phyloP scores from a whole-genome alignment of 1,140 invertebrate genomes.

The Halictus rubicundus region DNA sequence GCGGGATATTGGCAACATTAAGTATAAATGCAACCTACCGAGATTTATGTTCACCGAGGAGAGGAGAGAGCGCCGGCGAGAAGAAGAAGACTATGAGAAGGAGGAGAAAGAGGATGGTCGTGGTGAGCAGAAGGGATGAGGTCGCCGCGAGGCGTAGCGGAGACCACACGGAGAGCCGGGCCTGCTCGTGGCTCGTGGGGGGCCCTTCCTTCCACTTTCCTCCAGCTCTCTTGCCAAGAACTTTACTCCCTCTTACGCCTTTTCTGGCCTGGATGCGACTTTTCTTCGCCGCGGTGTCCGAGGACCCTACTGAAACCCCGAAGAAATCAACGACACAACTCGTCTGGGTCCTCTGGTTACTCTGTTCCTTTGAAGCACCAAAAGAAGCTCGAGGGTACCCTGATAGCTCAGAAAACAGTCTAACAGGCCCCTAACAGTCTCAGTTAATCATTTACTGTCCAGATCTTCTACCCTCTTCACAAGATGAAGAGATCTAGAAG shows the following conservation, averaged over 20 bases:
- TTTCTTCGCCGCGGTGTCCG: background rate
- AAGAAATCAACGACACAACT: background rate
- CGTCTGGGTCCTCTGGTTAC: background rate
- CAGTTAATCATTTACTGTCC: no score
- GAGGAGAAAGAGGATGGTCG: constrained; percentile 46
- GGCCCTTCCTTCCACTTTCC: constrained; percentile 70
- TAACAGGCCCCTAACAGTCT: no score
- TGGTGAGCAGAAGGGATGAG: constrained; percentile 74
- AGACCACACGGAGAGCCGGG: constrained; percentile 76
- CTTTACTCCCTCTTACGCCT: constrained; percentile 26
- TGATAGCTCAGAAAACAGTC: no score
- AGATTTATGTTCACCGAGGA: constrained; percentile 75
- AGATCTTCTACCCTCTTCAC: no score
- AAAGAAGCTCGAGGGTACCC: no score
- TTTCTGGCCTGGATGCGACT: background rate
- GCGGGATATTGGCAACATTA: constrained; percentile 77
- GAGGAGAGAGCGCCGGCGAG: constrained; percentile 53
- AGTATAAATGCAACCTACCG: constrained; percentile 76
- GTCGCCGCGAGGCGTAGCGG: constrained; percentile 74
- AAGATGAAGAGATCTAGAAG: no score
- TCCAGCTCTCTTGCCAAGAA: constrained; percentile 43
- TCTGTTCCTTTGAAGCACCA: no score
- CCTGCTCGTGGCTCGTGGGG: constrained; percentile 71
- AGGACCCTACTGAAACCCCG: background rate
- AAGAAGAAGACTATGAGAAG: constrained; percentile 52